Base-by-base conservation (phyloP, 1,140 invertebrate genomes). In the Contarinia nasturtii region DNA sequence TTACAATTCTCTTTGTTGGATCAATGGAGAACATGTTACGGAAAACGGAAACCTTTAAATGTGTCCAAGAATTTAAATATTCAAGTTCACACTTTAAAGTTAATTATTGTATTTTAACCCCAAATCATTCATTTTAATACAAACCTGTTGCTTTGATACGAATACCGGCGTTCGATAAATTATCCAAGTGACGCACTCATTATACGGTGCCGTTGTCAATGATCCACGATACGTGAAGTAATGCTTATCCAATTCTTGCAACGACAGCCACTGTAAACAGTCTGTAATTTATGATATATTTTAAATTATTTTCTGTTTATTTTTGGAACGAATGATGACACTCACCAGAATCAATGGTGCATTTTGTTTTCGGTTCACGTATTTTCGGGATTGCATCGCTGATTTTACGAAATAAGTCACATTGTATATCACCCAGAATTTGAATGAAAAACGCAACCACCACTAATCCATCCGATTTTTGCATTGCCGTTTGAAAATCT, bases 371-470 rank as follows among this genome's bases (percentile, higher is more conserved):
- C 19, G 60, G 60, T 53, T 61, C 61, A 47, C 60, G 58, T 34
- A 64, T 58, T 40, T 58, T 63, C 18, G 55, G 53, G 45, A 64
- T 64, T 42, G 57, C 61, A 42, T 63, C 61, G 44, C 59, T 61
- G 42, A 63, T 62, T 54, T 64, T 64, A n/a, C 61, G 56, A 38
- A 64, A 64, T 52, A 63, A 61, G 7, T 59, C 56, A 34, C 61
- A 64, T 45, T 64, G 59, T 48, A 63, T 63, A 20, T 59, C 59
- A n/a, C 61, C 61, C 37, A 56, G 60, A 0, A 66, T 77, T 59
- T 82, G 67, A 33, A 88, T 69, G 14, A 89, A 72, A 53, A 85
- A 80, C 0, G 75, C 80, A 2, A 86, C 65, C 0, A 87, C 79
- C 5, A 80, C 79, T 34, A 89, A 53, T 4, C 86, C 85, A 56